Evolutionary conservation across 2,113 vertebrate species (phyloP).

Genomic region (Myotis yumanensis): DNA sequence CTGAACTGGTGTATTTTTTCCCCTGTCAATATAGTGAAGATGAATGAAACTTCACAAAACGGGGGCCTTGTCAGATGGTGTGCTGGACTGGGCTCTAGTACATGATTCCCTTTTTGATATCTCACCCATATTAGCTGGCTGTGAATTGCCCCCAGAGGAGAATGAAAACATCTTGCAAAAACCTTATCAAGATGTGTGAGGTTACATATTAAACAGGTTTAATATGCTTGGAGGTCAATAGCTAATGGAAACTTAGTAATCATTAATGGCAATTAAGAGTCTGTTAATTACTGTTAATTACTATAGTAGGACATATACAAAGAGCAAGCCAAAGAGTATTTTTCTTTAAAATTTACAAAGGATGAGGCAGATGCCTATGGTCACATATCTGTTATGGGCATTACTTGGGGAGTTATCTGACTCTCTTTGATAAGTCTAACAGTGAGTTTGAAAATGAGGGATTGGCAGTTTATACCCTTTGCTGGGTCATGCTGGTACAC

Average conservation of each 20-base stretch:
- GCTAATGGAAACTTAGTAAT: background rate
- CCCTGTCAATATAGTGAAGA: background rate
- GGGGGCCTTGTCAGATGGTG: background rate
- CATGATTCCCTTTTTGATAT: background rate
- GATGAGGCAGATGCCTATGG: background rate
- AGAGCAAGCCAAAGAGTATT: background rate
- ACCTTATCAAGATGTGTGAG: background rate
- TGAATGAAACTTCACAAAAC: background rate
- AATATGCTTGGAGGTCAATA: background rate
- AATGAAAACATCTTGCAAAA: background rate
- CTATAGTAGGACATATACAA: background rate
- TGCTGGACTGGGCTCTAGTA: background rate
- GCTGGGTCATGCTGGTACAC: background rate
- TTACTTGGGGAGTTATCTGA: background rate
- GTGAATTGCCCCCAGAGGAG: background rate
- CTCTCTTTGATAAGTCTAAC: background rate
- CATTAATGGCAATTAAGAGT: constrained; percentile 18
- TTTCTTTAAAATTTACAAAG: constrained; percentile 6
- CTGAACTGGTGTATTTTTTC: constrained; percentile 11
- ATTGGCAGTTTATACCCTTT: background rate
- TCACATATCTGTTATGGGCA: background rate
- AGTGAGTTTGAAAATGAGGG: background rate
- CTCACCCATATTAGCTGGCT: background rate
- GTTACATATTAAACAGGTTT: background rate
- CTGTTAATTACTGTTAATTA: background rate